phyloP scores from a whole-genome alignment of 2,113 vertebrate genomes.

The Anhinga anhinga region DNA sequence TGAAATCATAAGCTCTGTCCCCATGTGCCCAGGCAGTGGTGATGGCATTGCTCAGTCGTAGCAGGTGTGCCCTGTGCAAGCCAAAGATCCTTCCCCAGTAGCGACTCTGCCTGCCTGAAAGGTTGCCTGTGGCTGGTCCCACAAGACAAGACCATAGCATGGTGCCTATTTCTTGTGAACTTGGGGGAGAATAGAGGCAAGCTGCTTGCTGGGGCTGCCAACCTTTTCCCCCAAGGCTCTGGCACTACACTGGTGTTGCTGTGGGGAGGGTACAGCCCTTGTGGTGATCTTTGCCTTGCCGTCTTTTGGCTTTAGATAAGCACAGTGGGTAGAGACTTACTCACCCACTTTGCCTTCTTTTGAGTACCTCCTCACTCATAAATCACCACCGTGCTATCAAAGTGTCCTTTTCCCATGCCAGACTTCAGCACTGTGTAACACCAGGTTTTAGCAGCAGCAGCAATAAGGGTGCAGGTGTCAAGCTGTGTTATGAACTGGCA shows the following conservation, averaged over 20 bases:
- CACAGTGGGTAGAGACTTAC: neutral
- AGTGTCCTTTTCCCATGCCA: neutral
- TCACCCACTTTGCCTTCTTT: neutral
- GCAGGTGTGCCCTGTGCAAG: neutral
- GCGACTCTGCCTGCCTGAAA: neutral
- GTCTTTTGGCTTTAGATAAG: neutral
- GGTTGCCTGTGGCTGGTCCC: neutral
- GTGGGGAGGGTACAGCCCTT: neutral
- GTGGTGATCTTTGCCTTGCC: neutral
- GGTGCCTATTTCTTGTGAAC: neutral
- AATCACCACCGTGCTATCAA: neutral
- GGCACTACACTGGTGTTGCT: neutral
- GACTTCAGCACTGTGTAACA: neutral
- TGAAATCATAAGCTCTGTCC: neutral
- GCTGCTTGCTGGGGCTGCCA: neutral
- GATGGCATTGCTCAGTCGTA: neutral
- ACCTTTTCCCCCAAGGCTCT: neutral
- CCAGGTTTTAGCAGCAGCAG: neutral
- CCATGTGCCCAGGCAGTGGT: neutral
- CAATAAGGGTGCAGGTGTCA: rapidly evolving
- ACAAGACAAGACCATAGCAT: rapidly evolving
- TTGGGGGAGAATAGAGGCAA: neutral
- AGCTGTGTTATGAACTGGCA: neutral
- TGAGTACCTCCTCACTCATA: neutral
- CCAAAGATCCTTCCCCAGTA: neutral